Percentiles rank a stretch among this genome's conserved stretches.
Evolutionary conservation across 1,140 invertebrate genomes (phyloP).

Genomic region (Delia radicum): DNA sequence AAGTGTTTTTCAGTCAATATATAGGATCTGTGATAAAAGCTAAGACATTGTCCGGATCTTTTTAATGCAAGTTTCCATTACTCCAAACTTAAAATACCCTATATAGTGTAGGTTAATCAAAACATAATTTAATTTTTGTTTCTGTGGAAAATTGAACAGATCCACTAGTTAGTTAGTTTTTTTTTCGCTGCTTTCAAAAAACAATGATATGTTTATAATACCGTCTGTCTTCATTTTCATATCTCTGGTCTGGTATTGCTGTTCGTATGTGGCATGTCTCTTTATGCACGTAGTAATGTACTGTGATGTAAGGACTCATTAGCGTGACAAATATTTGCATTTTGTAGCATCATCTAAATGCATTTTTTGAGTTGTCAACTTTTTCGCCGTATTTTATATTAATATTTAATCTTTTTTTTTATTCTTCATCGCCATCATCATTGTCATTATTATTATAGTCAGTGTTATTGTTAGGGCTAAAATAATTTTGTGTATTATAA

Average conservation of each 20-base stretch:
- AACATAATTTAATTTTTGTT: neutral
- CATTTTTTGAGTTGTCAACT: neutral
- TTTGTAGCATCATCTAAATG: neutral
- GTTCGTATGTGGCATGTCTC: neutral
- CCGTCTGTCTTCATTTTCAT: neutral
- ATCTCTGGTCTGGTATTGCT: neutral
- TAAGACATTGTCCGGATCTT: too few species aligned
- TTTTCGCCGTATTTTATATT: neutral
- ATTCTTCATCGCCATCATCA: neutral
- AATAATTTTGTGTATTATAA: neutral
- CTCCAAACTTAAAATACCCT: too few species aligned
- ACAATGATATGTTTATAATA: neutral
- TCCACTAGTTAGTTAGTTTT: too few species aligned
- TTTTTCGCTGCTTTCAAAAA: too few species aligned
- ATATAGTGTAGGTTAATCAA: neutral
- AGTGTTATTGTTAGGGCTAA: neutral
- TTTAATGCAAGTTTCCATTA: too few species aligned
- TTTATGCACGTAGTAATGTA: neutral
- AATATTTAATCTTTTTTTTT: neutral
- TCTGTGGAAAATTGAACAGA: neutral
- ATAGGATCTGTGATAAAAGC: too few species aligned
- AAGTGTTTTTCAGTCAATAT: too few species aligned
- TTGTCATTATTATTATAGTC: neutral
- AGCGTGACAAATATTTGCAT: conserved; percentile 4
- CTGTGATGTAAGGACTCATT: conserved; percentile 1